Evolutionary conservation across 2,113 vertebrate genomes (phyloP).

Genomic region (Eptesicus fuscus): DNA sequence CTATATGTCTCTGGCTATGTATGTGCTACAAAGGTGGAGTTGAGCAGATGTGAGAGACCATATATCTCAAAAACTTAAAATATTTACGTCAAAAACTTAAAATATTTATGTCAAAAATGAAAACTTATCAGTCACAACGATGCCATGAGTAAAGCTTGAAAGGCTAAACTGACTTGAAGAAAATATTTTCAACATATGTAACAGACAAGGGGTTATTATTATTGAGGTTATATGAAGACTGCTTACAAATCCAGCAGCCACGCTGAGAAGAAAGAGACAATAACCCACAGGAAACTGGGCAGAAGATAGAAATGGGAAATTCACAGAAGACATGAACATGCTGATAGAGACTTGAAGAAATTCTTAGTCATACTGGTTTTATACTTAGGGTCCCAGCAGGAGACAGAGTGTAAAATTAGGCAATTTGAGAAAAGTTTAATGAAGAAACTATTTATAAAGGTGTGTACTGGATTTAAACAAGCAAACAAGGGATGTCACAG

Average conservation of each 20-base stretch:
- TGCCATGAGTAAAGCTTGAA: background rate
- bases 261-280: background rate
- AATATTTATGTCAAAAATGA: conserved; percentile 19
- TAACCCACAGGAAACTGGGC: background rate
- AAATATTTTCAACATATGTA: background rate
- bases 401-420: background rate
- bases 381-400: background rate
- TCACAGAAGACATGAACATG: background rate
- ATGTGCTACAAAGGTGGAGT: no score
- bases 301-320: background rate
- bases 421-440: background rate
- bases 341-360: background rate
- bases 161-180: background rate
- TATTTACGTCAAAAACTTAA: conserved; percentile 18
- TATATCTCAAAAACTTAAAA: background rate
- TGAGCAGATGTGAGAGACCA: background rate
- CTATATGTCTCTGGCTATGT: background rate
- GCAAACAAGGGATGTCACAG: background rate
- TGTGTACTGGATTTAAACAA: background rate
- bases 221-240: background rate
- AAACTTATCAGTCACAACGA: background rate
- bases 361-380: background rate
- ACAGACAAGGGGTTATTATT: background rate
- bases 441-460: background rate
- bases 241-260: background rate